These are phyloP conservation scores for Petrophora chlorosata DNA, from an alignment of 2,888 invertebrate genomes.

Conservation along the genomic window DNA sequence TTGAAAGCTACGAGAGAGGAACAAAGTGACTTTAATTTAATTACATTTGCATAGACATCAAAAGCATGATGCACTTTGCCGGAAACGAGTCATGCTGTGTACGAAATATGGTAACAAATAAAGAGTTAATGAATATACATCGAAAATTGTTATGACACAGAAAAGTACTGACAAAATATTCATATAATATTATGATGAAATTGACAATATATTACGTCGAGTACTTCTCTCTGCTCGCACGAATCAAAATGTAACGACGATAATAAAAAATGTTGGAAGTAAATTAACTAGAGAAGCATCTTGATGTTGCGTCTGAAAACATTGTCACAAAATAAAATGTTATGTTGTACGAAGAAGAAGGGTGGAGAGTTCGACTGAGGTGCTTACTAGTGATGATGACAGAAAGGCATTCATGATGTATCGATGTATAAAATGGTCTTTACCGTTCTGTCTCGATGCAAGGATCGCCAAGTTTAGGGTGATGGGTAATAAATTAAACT, in stretches of 20 bases:
- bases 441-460: slow-evolving; percentile 80
- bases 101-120: slow-evolving; percentile 59
- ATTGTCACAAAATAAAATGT: slow-evolving; percentile 59
- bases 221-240: slow-evolving; percentile 64
- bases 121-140: slow-evolving; percentile 57
- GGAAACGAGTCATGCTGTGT: slow-evolving; percentile 77
- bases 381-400: slow-evolving; percentile 82
- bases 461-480: slow-evolving; percentile 74
- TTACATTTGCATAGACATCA: slow-evolving; percentile 74
- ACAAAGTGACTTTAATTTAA: slow-evolving; percentile 50
- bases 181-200: neutral
- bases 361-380: slow-evolving; percentile 71
- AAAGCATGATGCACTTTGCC: slow-evolving; percentile 81
- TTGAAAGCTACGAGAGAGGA: slow-evolving; percentile 51
- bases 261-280: slow-evolving; percentile 53
- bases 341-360: slow-evolving; percentile 67
- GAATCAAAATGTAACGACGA: slow-evolving; percentile 57
- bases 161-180: slow-evolving; percentile 60
- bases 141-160: slow-evolving; percentile 54
- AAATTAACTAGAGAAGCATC: slow-evolving; percentile 71
- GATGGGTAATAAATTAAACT: slow-evolving; percentile 71
- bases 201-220: slow-evolving; percentile 35
- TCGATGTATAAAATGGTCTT: slow-evolving; percentile 77
- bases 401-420: slow-evolving; percentile 82
- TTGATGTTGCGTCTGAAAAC: slow-evolving; percentile 53